Evolutionary conservation across 2,797 vertebrate species (phyloP).

Genomic region (Odontamblyopus lacepedii): DNA sequence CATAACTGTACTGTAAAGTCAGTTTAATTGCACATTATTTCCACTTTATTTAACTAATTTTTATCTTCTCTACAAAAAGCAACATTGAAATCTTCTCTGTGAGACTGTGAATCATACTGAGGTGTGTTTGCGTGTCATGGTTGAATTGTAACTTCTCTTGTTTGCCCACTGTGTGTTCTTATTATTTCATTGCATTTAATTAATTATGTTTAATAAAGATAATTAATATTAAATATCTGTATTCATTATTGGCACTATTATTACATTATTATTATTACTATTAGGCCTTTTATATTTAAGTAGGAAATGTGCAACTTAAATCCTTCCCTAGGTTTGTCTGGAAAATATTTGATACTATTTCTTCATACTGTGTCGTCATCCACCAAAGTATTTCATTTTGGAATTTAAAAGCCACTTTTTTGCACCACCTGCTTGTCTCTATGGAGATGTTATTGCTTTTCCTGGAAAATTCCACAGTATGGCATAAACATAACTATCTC

Average conservation of each 20-base stretch:
- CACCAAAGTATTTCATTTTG: no score
- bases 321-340: no score
- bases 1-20: background rate
- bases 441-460: no score
- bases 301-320: no score
- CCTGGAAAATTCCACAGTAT: no score
- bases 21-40: background rate
- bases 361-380: no score
- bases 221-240: background rate
- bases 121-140: background rate
- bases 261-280: background rate
- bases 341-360: no score
- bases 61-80: background rate
- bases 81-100: background rate
- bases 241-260: background rate
- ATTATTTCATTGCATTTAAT: slow-evolving; percentile 33
- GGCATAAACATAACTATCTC: no score
- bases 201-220: slow-evolving; percentile 41
- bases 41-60: background rate
- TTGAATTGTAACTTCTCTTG: slow-evolving; percentile 4
- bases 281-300: no score
- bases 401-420: no score
- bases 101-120: background rate
- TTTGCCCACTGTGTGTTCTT: slow-evolving; percentile 24
- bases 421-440: no score